A percentile compares a stretch with the other conserved stretches of the same genome.
These are phyloP conservation scores for Rhabdomys pumilio DNA, from an alignment of 2,797 vertebrate species.

Conservation along the genomic window DNA sequence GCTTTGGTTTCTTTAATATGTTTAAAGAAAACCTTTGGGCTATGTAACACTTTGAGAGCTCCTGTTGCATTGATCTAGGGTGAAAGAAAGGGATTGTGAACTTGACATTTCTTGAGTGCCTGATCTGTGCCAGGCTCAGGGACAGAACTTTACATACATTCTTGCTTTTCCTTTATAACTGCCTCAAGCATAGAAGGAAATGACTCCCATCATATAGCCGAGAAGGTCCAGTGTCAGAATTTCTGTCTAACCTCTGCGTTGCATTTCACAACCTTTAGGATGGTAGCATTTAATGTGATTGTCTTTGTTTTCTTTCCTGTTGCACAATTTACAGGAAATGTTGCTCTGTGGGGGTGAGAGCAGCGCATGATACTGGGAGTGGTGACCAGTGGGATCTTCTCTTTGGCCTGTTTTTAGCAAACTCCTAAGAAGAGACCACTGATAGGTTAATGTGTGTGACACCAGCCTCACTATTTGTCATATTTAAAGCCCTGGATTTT, in stretches of 20 bases:
- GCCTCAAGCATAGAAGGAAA: background rate
- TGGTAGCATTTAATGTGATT: slow-evolving; percentile 25
- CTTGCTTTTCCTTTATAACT: background rate
- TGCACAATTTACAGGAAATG: slow-evolving; percentile 12
- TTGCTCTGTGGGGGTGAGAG: background rate
- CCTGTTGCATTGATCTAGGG: slow-evolving; percentile 38
- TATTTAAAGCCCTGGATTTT: background rate
- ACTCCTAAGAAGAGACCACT: background rate
- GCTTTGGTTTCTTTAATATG: slow-evolving; percentile 35
- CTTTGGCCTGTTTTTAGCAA: background rate
- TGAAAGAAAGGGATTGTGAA: background rate
- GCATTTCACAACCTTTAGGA: slow-evolving; percentile 25
- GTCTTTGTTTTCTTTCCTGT: slow-evolving; percentile 27
- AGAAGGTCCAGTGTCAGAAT: slow-evolving; percentile 4
- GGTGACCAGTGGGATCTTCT: background rate
- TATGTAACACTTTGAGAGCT: background rate
- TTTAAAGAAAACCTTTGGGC: slow-evolving; percentile 45
- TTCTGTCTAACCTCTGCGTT: background rate
- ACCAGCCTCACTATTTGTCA: background rate
- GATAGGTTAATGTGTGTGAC: background rate
- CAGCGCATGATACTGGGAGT: background rate
- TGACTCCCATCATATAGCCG: slow-evolving; percentile 10
- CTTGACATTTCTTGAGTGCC: slow-evolving; percentile 12
- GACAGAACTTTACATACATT: background rate
- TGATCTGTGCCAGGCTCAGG: background rate